A percentile compares a stretch with the other conserved stretches of the same genome.
These are phyloP conservation scores for Elephas maximus DNA, from an alignment of 2,113 vertebrate species.

Conservation along the genomic window DNA sequence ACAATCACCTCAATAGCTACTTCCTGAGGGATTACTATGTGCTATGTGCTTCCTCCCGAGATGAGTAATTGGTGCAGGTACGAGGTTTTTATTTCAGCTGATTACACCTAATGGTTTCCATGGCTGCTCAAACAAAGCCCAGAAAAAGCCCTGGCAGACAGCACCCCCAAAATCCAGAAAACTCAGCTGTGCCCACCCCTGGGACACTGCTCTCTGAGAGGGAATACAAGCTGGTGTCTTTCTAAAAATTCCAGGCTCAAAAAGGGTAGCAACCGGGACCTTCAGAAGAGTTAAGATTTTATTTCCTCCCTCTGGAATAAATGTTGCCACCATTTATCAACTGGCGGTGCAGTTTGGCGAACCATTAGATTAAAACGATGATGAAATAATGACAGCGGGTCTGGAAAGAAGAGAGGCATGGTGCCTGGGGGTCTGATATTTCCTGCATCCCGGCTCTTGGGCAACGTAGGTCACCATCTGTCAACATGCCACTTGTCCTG, in stretches of 20 bases:
- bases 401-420: background rate
- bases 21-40: background rate
- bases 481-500: background rate
- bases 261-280: background rate
- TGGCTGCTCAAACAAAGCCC: constrained; percentile 72
- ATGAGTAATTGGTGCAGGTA: constrained; percentile 55
- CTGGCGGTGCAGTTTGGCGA: background rate
- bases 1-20: background rate
- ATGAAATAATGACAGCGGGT: constrained; percentile 34
- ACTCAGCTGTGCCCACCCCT: background rate
- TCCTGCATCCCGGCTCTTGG: accelerated
- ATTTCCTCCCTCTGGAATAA: constrained; percentile 45
- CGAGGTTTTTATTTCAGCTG: constrained; percentile 9
- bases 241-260: background rate
- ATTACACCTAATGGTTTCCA: constrained; percentile 74
- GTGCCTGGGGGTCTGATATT: background rate
- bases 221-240: background rate
- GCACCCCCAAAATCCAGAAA: background rate
- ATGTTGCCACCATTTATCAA: background rate
- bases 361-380: constrained; percentile 59
- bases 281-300: background rate
- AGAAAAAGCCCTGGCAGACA: constrained; percentile 42
- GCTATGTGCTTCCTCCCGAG: constrained; percentile 1
- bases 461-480: background rate
- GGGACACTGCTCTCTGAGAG: background rate